Evolutionary conservation across 2,888 invertebrate species (phyloP).

Genomic region (Bombyx huttoni): DNA sequence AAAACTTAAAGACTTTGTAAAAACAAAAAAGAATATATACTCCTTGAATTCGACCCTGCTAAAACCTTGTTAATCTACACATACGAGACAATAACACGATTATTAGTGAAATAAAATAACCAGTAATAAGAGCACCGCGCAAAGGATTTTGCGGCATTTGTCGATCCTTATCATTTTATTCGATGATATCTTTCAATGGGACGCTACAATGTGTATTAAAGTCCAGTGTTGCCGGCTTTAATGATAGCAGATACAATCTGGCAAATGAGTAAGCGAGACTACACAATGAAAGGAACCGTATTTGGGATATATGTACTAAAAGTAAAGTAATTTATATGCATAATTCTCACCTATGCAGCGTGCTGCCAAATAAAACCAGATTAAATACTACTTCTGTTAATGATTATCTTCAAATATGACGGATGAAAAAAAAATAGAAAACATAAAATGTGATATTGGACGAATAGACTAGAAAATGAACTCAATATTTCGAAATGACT

Average conservation of each 20-base stretch:
- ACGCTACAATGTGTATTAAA: background rate
- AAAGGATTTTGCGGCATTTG: constrained; percentile 16
- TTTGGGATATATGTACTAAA: no score
- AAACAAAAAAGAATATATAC: background rate
- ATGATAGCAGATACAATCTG: background rate
- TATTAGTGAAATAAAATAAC: constrained; percentile 35
- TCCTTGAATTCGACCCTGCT: background rate
- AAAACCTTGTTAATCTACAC: constrained; percentile 19
- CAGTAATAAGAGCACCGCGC: constrained; percentile 38
- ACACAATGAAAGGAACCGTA: no score
- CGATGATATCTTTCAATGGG: background rate
- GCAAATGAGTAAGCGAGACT: background rate
- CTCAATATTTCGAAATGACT: no score
- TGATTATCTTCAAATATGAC: no score
- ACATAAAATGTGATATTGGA: no score
- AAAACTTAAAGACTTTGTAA: no score
- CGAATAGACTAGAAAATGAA: no score
- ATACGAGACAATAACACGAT: constrained; percentile 54
- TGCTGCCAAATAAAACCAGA: no score
- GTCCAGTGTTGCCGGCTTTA: background rate
- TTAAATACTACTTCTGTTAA: no score
- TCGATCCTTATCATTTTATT: constrained; percentile 19
- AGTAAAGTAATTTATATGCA: no score
- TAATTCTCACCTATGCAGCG: no score
- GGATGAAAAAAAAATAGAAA: no score